A percentile compares a stretch with the other conserved stretches of the same genome.
phyloP scores from a whole-genome alignment of 2,113 vertebrate species.

The Gopherus flavomarginatus region DNA sequence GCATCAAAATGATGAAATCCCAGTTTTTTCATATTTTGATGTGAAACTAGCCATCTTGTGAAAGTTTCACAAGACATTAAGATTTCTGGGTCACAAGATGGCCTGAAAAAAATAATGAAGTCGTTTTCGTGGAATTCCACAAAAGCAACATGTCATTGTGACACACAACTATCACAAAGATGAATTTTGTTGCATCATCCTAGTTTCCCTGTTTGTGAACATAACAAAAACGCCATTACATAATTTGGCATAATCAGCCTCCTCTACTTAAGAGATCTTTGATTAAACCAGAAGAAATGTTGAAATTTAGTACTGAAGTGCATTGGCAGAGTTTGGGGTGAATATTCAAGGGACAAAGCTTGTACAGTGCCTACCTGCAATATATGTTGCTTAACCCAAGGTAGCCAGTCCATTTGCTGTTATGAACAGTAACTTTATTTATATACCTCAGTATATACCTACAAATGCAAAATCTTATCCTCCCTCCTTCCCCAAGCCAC shows the following conservation, averaged over 20 bases:
- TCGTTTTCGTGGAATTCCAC: background rate
- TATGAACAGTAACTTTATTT: background rate
- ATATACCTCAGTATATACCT: background rate
- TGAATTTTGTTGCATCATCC: background rate
- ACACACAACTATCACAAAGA: background rate
- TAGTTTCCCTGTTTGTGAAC: background rate
- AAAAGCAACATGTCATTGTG: background rate
- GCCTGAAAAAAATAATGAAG: background rate
- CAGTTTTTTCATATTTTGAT: background rate
- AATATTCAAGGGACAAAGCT: background rate
- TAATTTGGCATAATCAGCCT: background rate
- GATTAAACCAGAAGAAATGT: background rate
- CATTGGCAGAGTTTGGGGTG: background rate
- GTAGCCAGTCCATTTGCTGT: background rate
- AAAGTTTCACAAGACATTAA: background rate
- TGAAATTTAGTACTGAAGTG: background rate
- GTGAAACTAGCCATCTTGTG: background rate
- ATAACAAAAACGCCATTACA: background rate
- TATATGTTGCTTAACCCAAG: fast-evolving
- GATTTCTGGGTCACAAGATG: background rate
- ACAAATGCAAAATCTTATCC: background rate
- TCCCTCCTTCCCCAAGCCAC: background rate
- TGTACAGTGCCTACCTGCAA: background rate
- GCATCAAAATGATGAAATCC: background rate
- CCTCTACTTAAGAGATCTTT: background rate